These are phyloP conservation scores for Hestina assimilis DNA, from an alignment of 1,140 invertebrate species.

Conservation along the genomic window DNA sequence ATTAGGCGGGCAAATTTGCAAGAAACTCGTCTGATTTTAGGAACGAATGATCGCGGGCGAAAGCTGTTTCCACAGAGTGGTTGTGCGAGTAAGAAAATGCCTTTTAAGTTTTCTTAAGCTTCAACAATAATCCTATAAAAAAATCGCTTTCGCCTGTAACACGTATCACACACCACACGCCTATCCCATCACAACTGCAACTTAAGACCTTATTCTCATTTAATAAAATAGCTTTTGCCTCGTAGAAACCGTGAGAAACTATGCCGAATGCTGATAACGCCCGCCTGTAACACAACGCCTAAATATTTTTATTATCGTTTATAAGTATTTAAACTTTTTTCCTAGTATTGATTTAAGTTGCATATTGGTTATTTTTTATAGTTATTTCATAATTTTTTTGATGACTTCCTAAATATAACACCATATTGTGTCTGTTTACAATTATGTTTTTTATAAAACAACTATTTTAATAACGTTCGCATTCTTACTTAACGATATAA, in stretches of 20 bases:
- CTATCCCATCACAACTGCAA: slow-evolving; percentile 1
- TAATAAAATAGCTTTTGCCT: slow-evolving; percentile 22
- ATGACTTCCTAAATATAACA: not conserved
- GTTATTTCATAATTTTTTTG: not conserved
- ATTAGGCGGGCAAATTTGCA: too few species aligned
- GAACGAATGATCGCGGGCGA: too few species aligned
- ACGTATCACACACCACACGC: slow-evolving; percentile 19
- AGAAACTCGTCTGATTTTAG: too few species aligned
- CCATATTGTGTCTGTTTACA: slow-evolving; percentile 1
- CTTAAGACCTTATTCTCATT: not conserved
- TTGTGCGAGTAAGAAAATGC: too few species aligned
- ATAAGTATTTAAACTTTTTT: slow-evolving; percentile 36
- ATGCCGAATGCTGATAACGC: slow-evolving; percentile 39
- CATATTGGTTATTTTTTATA: not conserved
- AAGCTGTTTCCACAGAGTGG: too few species aligned
- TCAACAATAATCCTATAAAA: too few species aligned
- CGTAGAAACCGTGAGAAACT: slow-evolving; percentile 49
- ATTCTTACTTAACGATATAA: too few species aligned
- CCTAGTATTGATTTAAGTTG: not conserved
- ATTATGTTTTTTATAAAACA: not conserved
- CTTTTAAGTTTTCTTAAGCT: too few species aligned
- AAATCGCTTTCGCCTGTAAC: slow-evolving; percentile 19
- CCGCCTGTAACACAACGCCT: slow-evolving; percentile 36
- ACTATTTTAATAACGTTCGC: not conserved
- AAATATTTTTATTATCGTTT: slow-evolving; percentile 33